Conservation (phyloP, 2,113 vertebrate genomes). For the Ceyx cyanopectus region DNA sequence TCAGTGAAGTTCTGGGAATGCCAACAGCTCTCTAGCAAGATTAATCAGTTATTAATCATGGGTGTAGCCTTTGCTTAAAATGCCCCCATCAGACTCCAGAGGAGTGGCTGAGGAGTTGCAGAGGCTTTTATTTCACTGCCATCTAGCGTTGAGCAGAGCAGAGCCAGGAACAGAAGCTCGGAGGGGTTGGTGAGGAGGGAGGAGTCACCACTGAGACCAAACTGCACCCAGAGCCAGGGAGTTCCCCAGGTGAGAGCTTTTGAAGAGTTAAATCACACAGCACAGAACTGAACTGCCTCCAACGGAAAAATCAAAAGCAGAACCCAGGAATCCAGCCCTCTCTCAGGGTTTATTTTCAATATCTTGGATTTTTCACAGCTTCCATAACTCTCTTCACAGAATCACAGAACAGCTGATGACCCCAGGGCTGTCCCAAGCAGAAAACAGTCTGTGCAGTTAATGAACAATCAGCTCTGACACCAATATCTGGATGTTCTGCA, state of each 20-base stretch:
- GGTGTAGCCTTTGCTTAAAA: not conserved
- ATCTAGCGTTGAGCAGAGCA: not conserved
- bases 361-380: not conserved
- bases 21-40: not conserved
- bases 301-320: not conserved
- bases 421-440: not conserved
- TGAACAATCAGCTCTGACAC: not conserved
- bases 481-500: not conserved
- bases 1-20: not conserved
- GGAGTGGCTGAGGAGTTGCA: not conserved
- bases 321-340: not conserved
- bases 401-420: not conserved
- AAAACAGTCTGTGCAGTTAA: not conserved
- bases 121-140: not conserved
- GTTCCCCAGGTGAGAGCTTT: not conserved
- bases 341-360: not conserved
- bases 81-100: not conserved
- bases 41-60: not conserved
- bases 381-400: not conserved
- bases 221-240: not conserved
- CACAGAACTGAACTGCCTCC: not conserved
- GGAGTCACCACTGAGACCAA: not conserved
- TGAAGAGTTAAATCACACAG: not conserved
- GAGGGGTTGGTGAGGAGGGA: fast-evolving
- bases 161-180: fast-evolving